These are phyloP conservation scores for Ctenosaura bakeri DNA, from an alignment of 2,797 vertebrate species.

Conservation along the genomic window DNA sequence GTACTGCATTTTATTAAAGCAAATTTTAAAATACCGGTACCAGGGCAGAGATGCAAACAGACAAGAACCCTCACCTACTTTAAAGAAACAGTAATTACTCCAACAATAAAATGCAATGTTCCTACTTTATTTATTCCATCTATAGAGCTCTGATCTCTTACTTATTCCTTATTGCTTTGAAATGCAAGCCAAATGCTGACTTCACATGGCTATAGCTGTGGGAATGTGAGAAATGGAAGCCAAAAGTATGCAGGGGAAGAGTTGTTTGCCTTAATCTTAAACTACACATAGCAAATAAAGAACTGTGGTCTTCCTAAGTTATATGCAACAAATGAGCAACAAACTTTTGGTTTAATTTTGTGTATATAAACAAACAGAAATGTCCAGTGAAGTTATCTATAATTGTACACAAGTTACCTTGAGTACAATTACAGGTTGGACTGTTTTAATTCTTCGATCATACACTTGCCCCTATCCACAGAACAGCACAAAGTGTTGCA, in stretches of 20 bases:
- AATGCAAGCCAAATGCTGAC: constrained; percentile 68
- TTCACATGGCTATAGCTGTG: constrained; percentile 62
- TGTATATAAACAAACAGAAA: not conserved
- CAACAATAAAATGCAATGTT: constrained; percentile 51
- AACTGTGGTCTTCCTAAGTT: not conserved
- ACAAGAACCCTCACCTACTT: constrained; percentile 39
- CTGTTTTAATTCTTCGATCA: not conserved
- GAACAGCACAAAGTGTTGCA: not conserved
- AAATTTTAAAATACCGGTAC: not conserved
- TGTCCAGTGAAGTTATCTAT: not conserved
- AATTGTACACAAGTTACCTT: too few species aligned
- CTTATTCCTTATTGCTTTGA: constrained; percentile 65
- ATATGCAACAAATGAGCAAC: not conserved
- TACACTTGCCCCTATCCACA: not conserved
- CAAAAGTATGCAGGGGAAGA: not conserved
- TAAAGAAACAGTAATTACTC: constrained; percentile 35
- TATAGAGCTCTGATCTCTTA: constrained; percentile 56
- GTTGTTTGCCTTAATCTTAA: not conserved
- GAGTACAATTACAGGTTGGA: not conserved
- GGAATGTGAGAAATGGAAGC: not conserved
- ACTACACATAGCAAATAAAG: not conserved
- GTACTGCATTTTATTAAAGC: not conserved
- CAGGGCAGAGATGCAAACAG: constrained; percentile 33
- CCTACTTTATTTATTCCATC: constrained; percentile 56
- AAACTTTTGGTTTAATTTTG: not conserved